Evolutionary conservation across 1,140 invertebrate species (phyloP).

Genomic region (Caenorhabditis elegans): DNA sequence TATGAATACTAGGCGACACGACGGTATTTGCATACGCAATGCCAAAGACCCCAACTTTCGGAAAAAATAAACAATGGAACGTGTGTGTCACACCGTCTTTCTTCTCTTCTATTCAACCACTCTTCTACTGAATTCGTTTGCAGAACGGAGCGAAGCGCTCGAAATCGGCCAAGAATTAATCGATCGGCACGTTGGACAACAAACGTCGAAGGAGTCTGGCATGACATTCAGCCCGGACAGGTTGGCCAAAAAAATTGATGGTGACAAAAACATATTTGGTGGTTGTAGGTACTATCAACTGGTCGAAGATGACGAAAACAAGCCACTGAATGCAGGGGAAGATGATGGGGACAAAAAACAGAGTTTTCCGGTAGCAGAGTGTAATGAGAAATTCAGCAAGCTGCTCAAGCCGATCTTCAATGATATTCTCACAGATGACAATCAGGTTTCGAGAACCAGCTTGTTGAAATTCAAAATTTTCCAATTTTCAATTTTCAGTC

Average conservation of each 20-base stretch:
- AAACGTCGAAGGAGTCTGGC: conserved; percentile 47
- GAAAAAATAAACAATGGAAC: neutral
- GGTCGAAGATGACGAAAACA: conserved; percentile 66
- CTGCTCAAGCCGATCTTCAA: conserved; percentile 67
- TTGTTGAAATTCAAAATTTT: neutral
- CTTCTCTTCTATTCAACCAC: too few species aligned
- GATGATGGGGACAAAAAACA: neutral
- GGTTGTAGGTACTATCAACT: conserved; percentile 59
- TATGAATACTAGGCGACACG: neutral
- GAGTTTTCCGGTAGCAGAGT: conserved; percentile 61
- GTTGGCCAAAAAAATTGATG: conserved; percentile 52
- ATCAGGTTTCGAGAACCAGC: conserved; percentile 58
- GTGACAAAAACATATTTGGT: conserved; percentile 47
- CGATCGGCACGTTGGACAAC: conserved; percentile 66
- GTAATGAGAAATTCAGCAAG: conserved; percentile 66
- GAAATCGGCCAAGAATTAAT: conserved; percentile 67
- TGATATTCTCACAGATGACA: conserved; percentile 66
- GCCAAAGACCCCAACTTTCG: neutral
- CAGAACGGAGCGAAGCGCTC: conserved; percentile 63
- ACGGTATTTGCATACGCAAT: neutral
- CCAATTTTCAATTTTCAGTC: neutral
- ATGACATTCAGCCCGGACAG: conserved; percentile 54
- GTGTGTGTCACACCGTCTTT: neutral
- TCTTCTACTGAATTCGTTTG: conserved; percentile 40
- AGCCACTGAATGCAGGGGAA: conserved; percentile 62